phyloP scores from a whole-genome alignment of 2,888 invertebrate genomes.

The Pycnomerus fuliginosus region DNA sequence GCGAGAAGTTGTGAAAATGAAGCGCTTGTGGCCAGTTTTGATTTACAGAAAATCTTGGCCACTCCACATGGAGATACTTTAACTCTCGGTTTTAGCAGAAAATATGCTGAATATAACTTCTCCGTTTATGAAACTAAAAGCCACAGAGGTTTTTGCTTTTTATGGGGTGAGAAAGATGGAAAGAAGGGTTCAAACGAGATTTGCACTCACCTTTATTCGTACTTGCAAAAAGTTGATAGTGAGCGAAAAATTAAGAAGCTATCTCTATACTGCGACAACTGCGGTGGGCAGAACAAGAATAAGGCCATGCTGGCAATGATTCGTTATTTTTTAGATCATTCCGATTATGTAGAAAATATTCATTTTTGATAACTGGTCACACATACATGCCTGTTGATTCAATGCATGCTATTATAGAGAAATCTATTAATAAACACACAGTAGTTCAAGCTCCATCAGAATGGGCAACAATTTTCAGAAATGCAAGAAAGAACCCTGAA shows the following conservation, averaged over 20 bases:
- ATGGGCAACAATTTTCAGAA: conserved; percentile 33
- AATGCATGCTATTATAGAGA: conserved; percentile 38
- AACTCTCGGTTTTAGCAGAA: conserved; percentile 31
- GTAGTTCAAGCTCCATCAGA: conserved; percentile 40
- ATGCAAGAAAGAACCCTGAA: conserved; percentile 1
- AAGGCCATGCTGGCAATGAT: conserved; percentile 15
- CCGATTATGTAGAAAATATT: conserved; percentile 27
- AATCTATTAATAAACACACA: conserved; percentile 25
- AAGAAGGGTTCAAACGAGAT: conserved; percentile 28
- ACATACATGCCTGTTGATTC: conserved; percentile 42
- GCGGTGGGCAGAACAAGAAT: conserved; percentile 28
- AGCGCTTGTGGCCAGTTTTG: conserved; percentile 18
- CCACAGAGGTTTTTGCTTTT: conserved; percentile 31
- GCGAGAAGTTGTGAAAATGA: conserved; percentile 4
- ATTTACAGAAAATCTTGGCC: conserved; percentile 31
- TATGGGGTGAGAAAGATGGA: conserved; percentile 32
- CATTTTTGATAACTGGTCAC: conserved; percentile 33
- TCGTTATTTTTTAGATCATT: conserved; percentile 26
- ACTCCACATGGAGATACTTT: conserved; percentile 33
- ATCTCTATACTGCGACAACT: conserved; percentile 21
- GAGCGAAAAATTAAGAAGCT: not conserved
- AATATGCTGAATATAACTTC: conserved; percentile 38
- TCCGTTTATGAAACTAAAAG: conserved; percentile 34
- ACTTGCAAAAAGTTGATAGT: conserved; percentile 33
- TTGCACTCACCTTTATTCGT: conserved; percentile 25